Evolutionary conservation across 2,888 invertebrate genomes (phyloP).

Genomic region (Nudaria mundana): DNA sequence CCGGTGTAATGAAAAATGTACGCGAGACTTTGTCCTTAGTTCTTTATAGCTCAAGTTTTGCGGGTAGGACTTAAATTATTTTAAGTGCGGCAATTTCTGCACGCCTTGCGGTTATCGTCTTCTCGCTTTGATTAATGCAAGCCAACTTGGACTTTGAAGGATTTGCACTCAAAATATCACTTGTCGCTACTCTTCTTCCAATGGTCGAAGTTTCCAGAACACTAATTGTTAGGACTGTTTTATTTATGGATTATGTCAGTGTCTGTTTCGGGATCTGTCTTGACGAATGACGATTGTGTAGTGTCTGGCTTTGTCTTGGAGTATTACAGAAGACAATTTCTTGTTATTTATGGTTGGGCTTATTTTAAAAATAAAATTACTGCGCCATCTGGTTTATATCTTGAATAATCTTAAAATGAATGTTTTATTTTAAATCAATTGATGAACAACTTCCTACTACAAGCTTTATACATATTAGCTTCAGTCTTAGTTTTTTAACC

Average conservation of each 20-base stretch:
- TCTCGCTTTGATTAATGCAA: slow-evolving; percentile 58
- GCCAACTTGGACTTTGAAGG: slow-evolving; percentile 36
- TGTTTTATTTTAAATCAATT: too few relatives aligned
- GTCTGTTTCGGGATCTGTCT: background rate
- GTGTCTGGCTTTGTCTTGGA: slow-evolving; percentile 4
- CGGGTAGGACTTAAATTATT: slow-evolving; percentile 68
- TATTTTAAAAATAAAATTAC: slow-evolving; percentile 1
- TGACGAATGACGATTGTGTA: background rate
- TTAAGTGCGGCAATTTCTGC: slow-evolving; percentile 66
- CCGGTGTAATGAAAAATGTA: slow-evolving; percentile 72
- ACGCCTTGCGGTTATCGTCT: slow-evolving; percentile 72
- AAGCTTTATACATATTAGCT: too few relatives aligned
- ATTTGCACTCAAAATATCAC: slow-evolving; percentile 31
- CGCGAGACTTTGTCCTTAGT: slow-evolving; percentile 62
- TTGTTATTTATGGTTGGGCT: slow-evolving; percentile 2
- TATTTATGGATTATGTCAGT: slow-evolving; percentile 4
- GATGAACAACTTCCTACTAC: too few relatives aligned
- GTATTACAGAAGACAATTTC: slow-evolving; percentile 7
- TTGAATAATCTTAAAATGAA: too few relatives aligned
- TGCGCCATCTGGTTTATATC: background rate
- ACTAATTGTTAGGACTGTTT: slow-evolving; percentile 5
- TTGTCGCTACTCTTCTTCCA: slow-evolving; percentile 25
- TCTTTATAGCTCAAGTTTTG: slow-evolving; percentile 69
- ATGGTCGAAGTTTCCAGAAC: slow-evolving; percentile 13
- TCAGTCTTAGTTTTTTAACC: too few relatives aligned